Percentiles rank a stretch among this genome's conserved stretches.
Conservation (phyloP, 2,113 vertebrate genomes). For the Atlantisia rogersi region DNA sequence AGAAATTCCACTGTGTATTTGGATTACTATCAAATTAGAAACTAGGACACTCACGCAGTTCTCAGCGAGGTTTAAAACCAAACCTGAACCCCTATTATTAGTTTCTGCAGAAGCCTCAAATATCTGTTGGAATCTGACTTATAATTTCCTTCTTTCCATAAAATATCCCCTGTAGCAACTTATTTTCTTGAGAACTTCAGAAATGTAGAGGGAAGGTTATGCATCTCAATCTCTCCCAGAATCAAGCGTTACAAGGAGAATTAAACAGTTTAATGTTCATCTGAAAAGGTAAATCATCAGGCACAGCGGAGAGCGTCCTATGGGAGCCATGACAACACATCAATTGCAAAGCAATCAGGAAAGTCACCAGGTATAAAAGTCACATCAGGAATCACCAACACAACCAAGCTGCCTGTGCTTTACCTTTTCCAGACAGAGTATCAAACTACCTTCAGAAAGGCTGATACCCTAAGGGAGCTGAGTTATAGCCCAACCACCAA, state of each 20-base stretch:
- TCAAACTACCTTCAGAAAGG: not conserved
- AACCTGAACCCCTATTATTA: conserved; percentile 30
- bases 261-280: conserved; percentile 18
- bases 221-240: conserved; percentile 4
- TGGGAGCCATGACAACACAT: conserved; percentile 16
- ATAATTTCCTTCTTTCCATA: conserved; percentile 12
- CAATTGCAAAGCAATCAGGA: conserved; percentile 4
- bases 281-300: not conserved
- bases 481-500: not conserved
- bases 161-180: not conserved
- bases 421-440: not conserved
- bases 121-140: conserved; percentile 35
- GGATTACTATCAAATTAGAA: conserved; percentile 62
- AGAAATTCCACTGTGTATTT: conserved; percentile 55
- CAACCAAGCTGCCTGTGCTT: not conserved
- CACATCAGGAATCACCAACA: not conserved
- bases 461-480: not conserved
- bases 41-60: conserved; percentile 43
- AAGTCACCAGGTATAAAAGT: not conserved
- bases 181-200: conserved; percentile 32
- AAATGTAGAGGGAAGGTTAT: not conserved
- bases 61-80: conserved; percentile 49
- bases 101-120: conserved; percentile 28
- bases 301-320: conserved; percentile 27
- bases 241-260: conserved; percentile 26